Evolutionary conservation across 2,888 invertebrate genomes (phyloP), one percentile per base, ranked within the genome.

Genomic region (Conistra vaccinii): DNA sequence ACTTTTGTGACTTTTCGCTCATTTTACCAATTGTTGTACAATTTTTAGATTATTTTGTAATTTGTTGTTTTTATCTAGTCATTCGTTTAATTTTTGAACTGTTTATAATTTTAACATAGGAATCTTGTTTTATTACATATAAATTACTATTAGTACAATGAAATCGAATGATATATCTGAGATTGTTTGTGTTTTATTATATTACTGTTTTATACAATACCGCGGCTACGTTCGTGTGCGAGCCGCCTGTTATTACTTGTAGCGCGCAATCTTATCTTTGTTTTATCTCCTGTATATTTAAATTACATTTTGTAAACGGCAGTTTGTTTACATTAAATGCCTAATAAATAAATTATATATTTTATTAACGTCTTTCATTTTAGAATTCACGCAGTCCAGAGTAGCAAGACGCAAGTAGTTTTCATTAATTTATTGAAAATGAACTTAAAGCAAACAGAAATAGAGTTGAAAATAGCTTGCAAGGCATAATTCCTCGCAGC

Each of bases 51-150:
- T 45, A 3, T 29, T 51, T 55, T 32, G 20, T 51, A 62, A 62
- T 73, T 42, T 53, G 53, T 80, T 78, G 73, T 80, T 45, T 72
- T 65, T 29, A 57, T 80, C 86, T 86, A 86, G 87, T 87, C 87
- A 83, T 75, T 78, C 72, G 23, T 69, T 80, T 55, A 76, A 14
- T 76, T 60, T 79, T 70, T 32, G 5, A 51, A 71, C 17, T 51
- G 55, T 79, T 79, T 29, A 29, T 63, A 71, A n/a, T 55, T 74
- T 53, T 45, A 7, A 26, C 26, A 32, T 70, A 67, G 35, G 7
- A 39, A 65, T 60, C 17, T 26, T 26, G 39, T 53, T 53, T 42
- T 42, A 63, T 45, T 63, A 57, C 9, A 48, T 12, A 26, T 32
- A n/a, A 17, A 14, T 29, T 29, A 51, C 6, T 29, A 23, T 53